Base-by-base conservation (phyloP, 53 echinoderm and acorn worm genomes). In the Actinopyga echinites region DNA sequence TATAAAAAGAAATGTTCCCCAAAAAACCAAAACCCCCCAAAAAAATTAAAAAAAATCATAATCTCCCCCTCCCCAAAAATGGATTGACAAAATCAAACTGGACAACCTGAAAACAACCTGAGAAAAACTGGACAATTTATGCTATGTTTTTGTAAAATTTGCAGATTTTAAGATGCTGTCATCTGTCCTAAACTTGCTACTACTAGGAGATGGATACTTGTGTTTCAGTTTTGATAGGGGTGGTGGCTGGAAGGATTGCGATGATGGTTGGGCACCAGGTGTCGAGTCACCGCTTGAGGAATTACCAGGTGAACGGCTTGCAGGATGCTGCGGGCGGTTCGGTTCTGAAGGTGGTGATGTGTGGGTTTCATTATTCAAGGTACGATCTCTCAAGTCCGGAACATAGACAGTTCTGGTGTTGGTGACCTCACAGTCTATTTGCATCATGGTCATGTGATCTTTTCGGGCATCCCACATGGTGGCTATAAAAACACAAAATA, bases 401-500 rank as follows among this genome's bases (percentile, higher is more conserved):
- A 97, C 85, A 63, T 92, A 90, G 29, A 97, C 91, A n/a, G 94
- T 88, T 58, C 85, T 87, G 65, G 97, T 97, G 86, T 92, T 91
- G 82, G 92, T 88, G 30, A 97, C 97, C 85, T 97, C 97, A 56
- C 97, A 97, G 86, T 97, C 97, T 0, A 97, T 97, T 75, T 97
- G 97, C 97, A 97, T 97, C 97, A 97, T 97, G 79, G 97, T 92
- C 84, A 97, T 90, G 82, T 94, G 94, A 54, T 97, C 90, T 73
- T 85, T 86, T 8, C 90, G 93, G 1, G 90, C 79, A 62, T 94
- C 84, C 89, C 92, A 82, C 58, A 85, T 82, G 3, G 94, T 87
- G 37, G 91, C 45, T 45, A 22, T 1, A 36, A n/a, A 8, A 69
- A 12, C 3, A 20, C 17, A 9, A 20, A 36, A n/a, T n/a, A n/a